Base-by-base conservation (phyloP, 2,888 invertebrate species). In the Agrotis puta region DNA sequence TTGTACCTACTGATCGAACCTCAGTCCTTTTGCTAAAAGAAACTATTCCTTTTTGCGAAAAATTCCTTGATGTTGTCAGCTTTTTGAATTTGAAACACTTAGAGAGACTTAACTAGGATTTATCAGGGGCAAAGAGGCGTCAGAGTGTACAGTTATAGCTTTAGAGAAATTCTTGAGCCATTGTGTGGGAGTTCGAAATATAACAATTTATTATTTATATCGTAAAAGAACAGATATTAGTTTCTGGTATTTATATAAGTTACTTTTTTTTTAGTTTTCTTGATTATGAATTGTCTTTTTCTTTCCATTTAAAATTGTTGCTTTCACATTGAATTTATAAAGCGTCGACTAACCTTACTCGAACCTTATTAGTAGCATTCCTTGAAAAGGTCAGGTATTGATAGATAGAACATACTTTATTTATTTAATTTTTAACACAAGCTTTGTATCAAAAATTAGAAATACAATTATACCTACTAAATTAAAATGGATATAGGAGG, bases 51-150 rank as follows among this genome's bases (percentile, higher is more conserved):
- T 33, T 43, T 20, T 33, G 33, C 7, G 33, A 18, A 3, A 58
- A 45, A 58, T 43, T 48, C 14, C 3, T 43, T 20, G 16, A 43
- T 18, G 3, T 27, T 54, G 27, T 51, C 13, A 45, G 39, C 22
- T 73, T 20, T 73, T 65, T 50, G 63, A 58, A 57, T 70, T 64
- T 1, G 14, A 45, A 64, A 61, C 13, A 53, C 47, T 65, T 66
- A 54, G 16, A 53, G 50, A n/a, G 24, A 24, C 20, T 33, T 14
- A 63, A 50, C 57, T 53, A 54, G 43, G 62, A 66, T 64, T 54
- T 66, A 27, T 59, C 22, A 27, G 27, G 45, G 16, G 13, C 48
- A 50, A 39, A 64, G 16, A 24, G 43, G 20, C 43, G 20, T 62
- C 39, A 47, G 53, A 48, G 33, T 45, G 39, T 45, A 18, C 18